Base-by-base conservation (phyloP, 2,888 invertebrate species). In the Cerastoderma edule region DNA sequence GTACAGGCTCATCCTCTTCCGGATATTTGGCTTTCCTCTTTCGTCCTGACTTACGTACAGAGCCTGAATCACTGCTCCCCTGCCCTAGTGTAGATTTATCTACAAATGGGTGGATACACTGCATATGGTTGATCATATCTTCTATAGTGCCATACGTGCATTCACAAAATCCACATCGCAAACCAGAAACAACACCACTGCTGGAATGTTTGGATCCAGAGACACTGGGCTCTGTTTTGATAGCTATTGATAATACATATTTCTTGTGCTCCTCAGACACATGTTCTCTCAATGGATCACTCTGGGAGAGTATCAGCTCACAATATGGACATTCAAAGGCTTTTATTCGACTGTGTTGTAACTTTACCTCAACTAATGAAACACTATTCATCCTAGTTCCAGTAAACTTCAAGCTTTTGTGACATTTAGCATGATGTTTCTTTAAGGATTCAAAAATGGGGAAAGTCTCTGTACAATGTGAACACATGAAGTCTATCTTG, bases 271-370 rank as follows among this genome's bases (percentile, higher is more conserved):
- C 67, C 16, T 68, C 44, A 8, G 57, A 32, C 19, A 72, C 44
- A 64, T 78, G 78, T 32, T 75, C 35, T 4, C 72, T 54, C 10
- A 78, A 50, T 24, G 67, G 24, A 33, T 44, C 27, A 22, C 57
- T 32, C 35, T 75, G 74, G 24, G 74, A 74, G 32, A 78, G 67
- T 32, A 78, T 39, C 53, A 78, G 33, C 35, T 78, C 78, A 69
- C 78, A 75, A 30, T 74, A 78, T 46, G 78, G 78, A 44, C 78
- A 78, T 28, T 78, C 78, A 66, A 71, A 78, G 1, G 78, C 73
- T 16, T 54, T 68, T 28, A 78, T 39, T 33, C 50, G 54, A 33
- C 57, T 65, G 22, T 24, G 22, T 30, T 72, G 46, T 28, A 28
- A 54, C 35, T 67, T 68, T 4, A 72, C 46, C 28, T 63, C 28